Evolutionary conservation across 2,113 vertebrate genomes (phyloP).

Genomic region (Cynocephalus volans): DNA sequence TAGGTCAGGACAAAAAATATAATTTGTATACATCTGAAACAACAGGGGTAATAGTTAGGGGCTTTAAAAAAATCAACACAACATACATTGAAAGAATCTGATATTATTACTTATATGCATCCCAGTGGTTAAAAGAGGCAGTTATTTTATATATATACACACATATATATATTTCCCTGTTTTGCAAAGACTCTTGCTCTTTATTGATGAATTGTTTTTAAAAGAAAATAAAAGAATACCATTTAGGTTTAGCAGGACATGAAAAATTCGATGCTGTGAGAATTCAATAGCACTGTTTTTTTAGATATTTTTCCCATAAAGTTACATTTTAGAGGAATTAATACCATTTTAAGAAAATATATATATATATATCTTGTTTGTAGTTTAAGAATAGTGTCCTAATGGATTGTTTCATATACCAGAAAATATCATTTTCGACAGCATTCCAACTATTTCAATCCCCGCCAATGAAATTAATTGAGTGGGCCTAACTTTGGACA

Average conservation of each 20-base stretch:
- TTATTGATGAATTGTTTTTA: background rate
- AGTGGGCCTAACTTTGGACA: background rate
- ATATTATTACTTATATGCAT: background rate
- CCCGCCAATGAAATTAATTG: background rate
- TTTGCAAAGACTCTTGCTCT: background rate
- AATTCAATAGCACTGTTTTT: background rate
- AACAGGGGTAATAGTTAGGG: background rate
- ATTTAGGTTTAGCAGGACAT: background rate
- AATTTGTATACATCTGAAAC: slow-evolving; percentile 30
- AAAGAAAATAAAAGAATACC: background rate
- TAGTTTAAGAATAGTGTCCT: background rate
- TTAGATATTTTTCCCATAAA: background rate
- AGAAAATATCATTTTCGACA: background rate
- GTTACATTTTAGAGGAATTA: background rate
- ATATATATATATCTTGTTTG: background rate
- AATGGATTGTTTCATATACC: background rate
- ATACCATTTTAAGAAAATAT: background rate
- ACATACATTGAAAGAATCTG: background rate
- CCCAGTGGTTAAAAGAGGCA: background rate
- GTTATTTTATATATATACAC: background rate
- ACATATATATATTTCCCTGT: background rate
- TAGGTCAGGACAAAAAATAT: slow-evolving; percentile 10
- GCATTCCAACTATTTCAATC: background rate
- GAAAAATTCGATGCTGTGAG: background rate
- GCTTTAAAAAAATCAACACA: background rate